A percentile compares a stretch with the other conserved stretches of the same genome.
phyloP scores from a whole-genome alignment of 2,113 vertebrate species.

The Festucalex cinctus region DNA sequence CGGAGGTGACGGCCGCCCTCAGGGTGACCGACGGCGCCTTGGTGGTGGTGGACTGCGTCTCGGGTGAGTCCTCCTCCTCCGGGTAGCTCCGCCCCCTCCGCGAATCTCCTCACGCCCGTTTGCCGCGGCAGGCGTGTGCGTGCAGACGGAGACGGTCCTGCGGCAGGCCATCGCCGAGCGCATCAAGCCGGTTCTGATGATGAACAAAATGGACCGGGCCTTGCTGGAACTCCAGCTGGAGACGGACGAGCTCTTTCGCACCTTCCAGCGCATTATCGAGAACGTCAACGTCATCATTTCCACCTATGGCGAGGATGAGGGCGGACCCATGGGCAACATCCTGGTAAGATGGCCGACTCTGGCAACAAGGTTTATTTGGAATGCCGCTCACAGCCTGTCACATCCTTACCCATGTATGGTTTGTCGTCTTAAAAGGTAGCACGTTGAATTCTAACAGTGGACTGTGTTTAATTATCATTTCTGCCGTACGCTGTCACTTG shows the following conservation, averaged over 20 bases:
- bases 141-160: constrained; percentile 94
- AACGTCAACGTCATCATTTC: constrained; percentile 95
- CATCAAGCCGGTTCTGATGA: constrained; percentile 95
- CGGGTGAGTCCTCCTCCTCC: constrained; percentile 69
- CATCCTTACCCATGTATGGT: too few species aligned
- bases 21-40: constrained; percentile 92
- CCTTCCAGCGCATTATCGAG: constrained; percentile 94
- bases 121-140: constrained; percentile 80
- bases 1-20: constrained; percentile 91
- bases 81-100: too few species aligned
- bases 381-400: too few species aligned
- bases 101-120: not conserved
- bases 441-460: too few species aligned
- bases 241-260: constrained; percentile 85
- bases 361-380: not conserved
- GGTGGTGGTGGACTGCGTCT: constrained; percentile 94
- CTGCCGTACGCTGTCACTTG: too few species aligned
- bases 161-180: constrained; percentile 92
- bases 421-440: too few species aligned
- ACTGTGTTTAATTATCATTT: too few species aligned
- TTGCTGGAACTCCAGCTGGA: constrained; percentile 90
- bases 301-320: constrained; percentile 91
- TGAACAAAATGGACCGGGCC: constrained; percentile 98
- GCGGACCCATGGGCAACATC: constrained; percentile 92
- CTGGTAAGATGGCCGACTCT: constrained; percentile 82